A percentile compares a stretch with the other conserved stretches of the same genome.
phyloP scores from a whole-genome alignment of 1,140 invertebrate genomes.

The Drosophila nebulosa region DNA sequence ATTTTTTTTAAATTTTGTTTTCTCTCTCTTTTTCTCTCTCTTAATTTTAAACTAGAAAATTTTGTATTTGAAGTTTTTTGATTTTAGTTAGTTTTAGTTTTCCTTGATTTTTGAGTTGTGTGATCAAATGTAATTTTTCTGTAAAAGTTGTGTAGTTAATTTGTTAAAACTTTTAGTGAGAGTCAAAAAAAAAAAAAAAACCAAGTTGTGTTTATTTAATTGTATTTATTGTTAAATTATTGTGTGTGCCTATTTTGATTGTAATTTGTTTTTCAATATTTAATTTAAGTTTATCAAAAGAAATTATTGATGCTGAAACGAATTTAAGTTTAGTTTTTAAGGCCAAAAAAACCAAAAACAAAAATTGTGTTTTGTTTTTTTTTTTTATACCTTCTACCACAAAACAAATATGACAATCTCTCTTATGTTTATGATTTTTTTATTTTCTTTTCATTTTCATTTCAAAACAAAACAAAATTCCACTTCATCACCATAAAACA shows the following conservation, averaged over 20 bases:
- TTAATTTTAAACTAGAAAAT: neutral
- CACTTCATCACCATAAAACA: conserved; percentile 28
- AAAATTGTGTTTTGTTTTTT: conserved; percentile 6
- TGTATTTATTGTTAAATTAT: neutral
- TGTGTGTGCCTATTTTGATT: neutral
- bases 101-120: no score
- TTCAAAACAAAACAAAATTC: conserved; percentile 52
- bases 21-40: neutral
- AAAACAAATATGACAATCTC: conserved; percentile 1
- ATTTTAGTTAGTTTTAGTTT: neutral
- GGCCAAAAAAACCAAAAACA: neutral
- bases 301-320: no score
- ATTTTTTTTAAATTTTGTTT: neutral
- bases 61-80: neutral
- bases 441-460: conserved; percentile 80
- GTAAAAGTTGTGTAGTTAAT: neutral
- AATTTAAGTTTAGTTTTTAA: conserved; percentile 27
- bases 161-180: neutral
- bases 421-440: conserved; percentile 68
- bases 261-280: neutral
- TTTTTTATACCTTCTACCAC: neutral
- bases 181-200: no score
- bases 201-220: no score
- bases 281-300: neutral
- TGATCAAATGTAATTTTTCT: neutral